Evolutionary conservation across 92 coral and sea anemone species (phyloP), one percentile per base, ranked within the genome.

Genomic region (Epizoanthus stellaris): DNA sequence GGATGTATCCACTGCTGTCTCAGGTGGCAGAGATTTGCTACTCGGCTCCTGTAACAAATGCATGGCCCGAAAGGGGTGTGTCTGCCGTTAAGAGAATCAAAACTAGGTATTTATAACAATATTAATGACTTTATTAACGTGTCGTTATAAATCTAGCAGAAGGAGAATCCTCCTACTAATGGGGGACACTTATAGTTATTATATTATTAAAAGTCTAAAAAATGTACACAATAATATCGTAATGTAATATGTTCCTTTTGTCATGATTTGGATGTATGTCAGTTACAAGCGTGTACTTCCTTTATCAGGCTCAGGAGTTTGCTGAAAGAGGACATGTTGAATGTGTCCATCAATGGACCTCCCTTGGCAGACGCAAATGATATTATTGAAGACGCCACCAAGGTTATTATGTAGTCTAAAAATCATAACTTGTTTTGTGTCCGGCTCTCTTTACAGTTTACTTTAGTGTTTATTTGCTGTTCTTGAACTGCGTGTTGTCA

Each of bases 31-130:
- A 19, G 42, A 80, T 80, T 80, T 80, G 64, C 47, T 80, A 80
- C 85, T 64, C 64, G 40, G 85, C 85, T 11, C 75, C 85, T 65
- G 75, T 80, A 9, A 80, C 63, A 9, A 80, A 80, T 80, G 75
- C 85, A 45, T 80, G 75, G 85, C 85, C 75, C 23, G 85, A 80
- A 17, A 65, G 85, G 75, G 65, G 85, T 0, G 85, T 80, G 57
- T 80, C 85, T 64, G 85, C 75, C 53, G 85, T 66, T 16, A 80
- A 80, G 42, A 40, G 14, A 80, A 80, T 80, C n/a, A 65, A 65
- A 47, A 80, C 75, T 58, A 80, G 85, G 74, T 80, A 47, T 47
- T 43, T 4, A 6, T 43, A 43, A 43, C 8, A 43, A 43, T 43
- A 43, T 43, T 43, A 43, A 30, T 30, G 36, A 30, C 36, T 30